Conservation (phyloP, 2,888 invertebrate species). For the Cephalotes varians region DNA sequence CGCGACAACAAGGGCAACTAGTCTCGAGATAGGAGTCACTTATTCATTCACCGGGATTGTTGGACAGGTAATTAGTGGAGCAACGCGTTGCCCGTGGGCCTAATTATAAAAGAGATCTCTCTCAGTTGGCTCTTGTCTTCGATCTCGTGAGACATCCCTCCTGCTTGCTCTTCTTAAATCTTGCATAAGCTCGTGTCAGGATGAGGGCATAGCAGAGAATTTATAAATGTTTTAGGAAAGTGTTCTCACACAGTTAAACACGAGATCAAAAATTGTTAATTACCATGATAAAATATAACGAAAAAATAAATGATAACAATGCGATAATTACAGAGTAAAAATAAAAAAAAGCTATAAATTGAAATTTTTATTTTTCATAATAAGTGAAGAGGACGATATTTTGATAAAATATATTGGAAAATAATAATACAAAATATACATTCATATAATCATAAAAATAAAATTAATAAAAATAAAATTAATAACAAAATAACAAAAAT, state of each 20-base stretch:
- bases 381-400: background rate
- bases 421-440: background rate
- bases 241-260: background rate
- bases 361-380: background rate
- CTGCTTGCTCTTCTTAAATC: constrained; percentile 56
- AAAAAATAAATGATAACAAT: background rate
- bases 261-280: constrained; percentile 25
- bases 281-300: constrained; percentile 2
- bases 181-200: constrained; percentile 19
- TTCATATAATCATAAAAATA: background rate
- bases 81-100: constrained; percentile 84
- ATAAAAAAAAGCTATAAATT: background rate
- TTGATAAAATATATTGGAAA: background rate
- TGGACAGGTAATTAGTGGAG: constrained; percentile 85
- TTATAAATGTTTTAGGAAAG: constrained; percentile 21
- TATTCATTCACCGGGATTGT: constrained; percentile 83
- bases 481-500: too few species aligned
- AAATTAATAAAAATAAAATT: background rate
- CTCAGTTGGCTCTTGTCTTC: constrained; percentile 31
- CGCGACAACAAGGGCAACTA: constrained; percentile 74
- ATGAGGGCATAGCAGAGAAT: constrained; percentile 10
- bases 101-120: constrained; percentile 82
- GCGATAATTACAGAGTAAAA: background rate
- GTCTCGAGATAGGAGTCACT: constrained; percentile 75
- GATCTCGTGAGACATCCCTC: constrained; percentile 41